Conservation (phyloP, 2,113 vertebrate species). For the Macaca nemestrina region DNA sequence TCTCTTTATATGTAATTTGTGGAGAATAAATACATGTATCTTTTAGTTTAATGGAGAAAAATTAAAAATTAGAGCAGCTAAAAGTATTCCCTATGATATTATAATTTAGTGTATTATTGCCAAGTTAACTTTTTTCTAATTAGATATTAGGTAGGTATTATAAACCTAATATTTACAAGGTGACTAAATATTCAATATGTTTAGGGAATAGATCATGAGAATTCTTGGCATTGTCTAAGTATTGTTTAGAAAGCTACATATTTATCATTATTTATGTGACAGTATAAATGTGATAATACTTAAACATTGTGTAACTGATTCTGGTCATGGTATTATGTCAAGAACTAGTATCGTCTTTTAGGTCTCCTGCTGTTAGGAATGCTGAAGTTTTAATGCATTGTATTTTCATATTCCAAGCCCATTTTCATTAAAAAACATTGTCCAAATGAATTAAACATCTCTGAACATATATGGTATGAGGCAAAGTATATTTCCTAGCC, state of each 20-base stretch:
- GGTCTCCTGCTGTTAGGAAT: neutral
- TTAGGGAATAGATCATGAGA: neutral
- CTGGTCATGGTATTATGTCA: neutral
- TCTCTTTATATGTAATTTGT: neutral
- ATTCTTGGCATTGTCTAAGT: neutral
- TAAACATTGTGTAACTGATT: slow-evolving; percentile 26
- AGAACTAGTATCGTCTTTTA: slow-evolving; percentile 20
- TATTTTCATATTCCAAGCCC: slow-evolving; percentile 29
- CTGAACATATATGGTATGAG: neutral
- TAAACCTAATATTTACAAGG: neutral
- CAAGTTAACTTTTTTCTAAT: neutral
- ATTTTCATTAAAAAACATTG: slow-evolving; percentile 23
- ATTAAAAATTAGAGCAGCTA: neutral
- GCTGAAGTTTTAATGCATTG: slow-evolving; percentile 36
- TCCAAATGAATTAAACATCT: slow-evolving; percentile 13
- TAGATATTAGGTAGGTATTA: neutral
- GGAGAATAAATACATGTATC: neutral
- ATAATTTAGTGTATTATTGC: neutral
- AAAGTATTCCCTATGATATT: neutral
- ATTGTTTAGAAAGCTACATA: neutral
- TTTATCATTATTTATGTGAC: slow-evolving; percentile 15
- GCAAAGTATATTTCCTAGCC: neutral
- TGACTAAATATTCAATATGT: neutral
- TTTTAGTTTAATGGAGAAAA: neutral
- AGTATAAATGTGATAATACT: neutral